Evolutionary conservation across 2,113 vertebrate genomes (phyloP).

Genomic region (Clinocottus analis): DNA sequence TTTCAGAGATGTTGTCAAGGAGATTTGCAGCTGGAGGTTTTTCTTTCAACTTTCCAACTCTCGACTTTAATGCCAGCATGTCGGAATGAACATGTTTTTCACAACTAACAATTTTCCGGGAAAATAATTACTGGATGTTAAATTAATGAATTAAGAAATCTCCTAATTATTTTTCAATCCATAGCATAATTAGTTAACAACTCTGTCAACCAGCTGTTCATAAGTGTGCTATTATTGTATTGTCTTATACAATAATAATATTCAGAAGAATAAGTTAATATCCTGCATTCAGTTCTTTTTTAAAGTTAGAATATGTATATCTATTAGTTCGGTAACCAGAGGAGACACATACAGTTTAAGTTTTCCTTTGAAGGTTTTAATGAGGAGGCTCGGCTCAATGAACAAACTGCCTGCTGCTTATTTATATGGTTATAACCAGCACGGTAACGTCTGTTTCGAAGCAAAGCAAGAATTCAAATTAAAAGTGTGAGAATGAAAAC

Average conservation of each 20-base stretch:
- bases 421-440: not conserved
- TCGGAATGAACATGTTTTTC: not conserved
- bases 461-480: not conserved
- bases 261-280: not conserved
- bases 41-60: not conserved
- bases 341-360: slow-evolving; percentile 7
- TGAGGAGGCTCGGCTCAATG: slow-evolving; percentile 3
- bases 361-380: slow-evolving; percentile 13
- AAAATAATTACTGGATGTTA: no score
- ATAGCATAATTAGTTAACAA: not conserved
- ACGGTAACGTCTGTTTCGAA: not conserved
- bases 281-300: not conserved
- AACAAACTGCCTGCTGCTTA: slow-evolving; percentile 10
- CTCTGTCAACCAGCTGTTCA: not conserved
- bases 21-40: not conserved
- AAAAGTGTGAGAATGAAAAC: not conserved
- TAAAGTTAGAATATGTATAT: not conserved
- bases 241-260: not conserved
- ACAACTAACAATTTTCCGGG: not conserved
- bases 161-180: no score
- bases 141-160: no score
- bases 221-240: no score
- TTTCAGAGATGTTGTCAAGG: not conserved
- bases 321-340: not conserved
- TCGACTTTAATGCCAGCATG: not conserved